Percentiles rank a stretch among this genome's conserved stretches.
phyloP scores from a whole-genome alignment of 2,113 vertebrate species.

The human region GRCh38 chr18:55520501-55521000 shows the following conservation, averaged over 20 bases:
- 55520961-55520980: background rate
- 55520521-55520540: slow-evolving; percentile 77
- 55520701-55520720: slow-evolving; percentile 39
- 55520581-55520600: slow-evolving; percentile 67
- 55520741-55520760: background rate
- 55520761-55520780: background rate
- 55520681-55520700: slow-evolving; percentile 55
- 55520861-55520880: background rate
- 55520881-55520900: background rate
- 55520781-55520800: background rate
- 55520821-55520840: background rate
- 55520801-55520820: background rate
- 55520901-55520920: background rate
- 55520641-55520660: slow-evolving; percentile 55
- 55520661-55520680: slow-evolving; percentile 40
- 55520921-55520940: background rate
- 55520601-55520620: slow-evolving; percentile 59
- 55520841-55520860: background rate
- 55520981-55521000: slow-evolving; percentile 35
- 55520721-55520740: background rate
- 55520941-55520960: background rate
- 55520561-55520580: slow-evolving; percentile 78
- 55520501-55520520: slow-evolving; percentile 79
- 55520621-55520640: slow-evolving; percentile 61
- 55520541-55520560: slow-evolving; percentile 78